phyloP scores from a whole-genome alignment of 2,113 vertebrate species.

The Sapayoa aenigma region DNA sequence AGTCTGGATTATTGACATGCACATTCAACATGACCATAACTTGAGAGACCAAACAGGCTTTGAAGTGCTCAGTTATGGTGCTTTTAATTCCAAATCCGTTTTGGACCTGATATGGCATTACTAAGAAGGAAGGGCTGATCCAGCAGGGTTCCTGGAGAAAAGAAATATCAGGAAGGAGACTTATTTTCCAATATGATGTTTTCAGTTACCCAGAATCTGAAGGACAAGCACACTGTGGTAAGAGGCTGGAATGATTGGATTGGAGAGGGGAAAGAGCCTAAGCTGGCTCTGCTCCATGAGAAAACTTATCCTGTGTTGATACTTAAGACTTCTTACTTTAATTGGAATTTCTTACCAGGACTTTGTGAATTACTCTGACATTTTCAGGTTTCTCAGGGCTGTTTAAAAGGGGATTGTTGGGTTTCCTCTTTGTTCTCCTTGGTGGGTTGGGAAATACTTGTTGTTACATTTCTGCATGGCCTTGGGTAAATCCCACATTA shows the following conservation, averaged over 20 bases:
- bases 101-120: not conserved
- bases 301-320: not conserved
- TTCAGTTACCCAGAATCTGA: not conserved
- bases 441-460: not conserved
- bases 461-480: not conserved
- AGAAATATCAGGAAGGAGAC: not conserved
- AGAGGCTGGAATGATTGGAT: not conserved
- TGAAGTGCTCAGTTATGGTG: not conserved
- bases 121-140: not conserved
- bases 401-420: not conserved
- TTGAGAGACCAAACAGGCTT: not conserved
- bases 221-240: accelerated
- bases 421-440: not conserved
- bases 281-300: not conserved
- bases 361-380: not conserved
- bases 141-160: not conserved
- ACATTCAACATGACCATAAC: accelerated
- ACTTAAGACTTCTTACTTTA: not conserved
- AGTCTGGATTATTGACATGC: not conserved
- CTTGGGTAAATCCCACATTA: not conserved
- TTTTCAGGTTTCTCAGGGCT: not conserved
- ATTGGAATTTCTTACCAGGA: not conserved
- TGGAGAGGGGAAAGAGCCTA: not conserved
- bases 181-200: not conserved
- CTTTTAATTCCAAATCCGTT: not conserved